These are phyloP conservation scores for Mareca strepera DNA, from an alignment of 2,797 vertebrate genomes.

Conservation along the genomic window DNA sequence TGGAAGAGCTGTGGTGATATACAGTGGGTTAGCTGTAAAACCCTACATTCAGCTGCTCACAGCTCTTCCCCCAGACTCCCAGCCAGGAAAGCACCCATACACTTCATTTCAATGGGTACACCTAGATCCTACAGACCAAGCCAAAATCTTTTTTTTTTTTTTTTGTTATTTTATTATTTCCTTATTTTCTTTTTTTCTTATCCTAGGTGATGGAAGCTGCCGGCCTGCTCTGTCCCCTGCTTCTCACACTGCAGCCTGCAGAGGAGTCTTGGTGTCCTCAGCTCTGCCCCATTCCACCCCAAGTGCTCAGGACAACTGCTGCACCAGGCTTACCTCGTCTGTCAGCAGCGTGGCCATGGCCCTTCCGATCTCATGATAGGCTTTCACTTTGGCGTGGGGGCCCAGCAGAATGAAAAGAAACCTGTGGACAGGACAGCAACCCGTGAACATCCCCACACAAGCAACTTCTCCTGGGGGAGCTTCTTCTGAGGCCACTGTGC, in stretches of 20 bases:
- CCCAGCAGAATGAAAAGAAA: constrained; percentile 83
- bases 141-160: neutral
- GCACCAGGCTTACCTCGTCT: constrained; percentile 73
- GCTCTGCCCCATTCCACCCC: neutral
- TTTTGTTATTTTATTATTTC: too few species aligned
- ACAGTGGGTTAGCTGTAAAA: fast-evolving
- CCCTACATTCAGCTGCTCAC: fast-evolving
- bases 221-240: neutral
- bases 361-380: constrained; percentile 79
- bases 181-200: neutral
- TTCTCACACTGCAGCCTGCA: neutral
- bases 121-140: neutral
- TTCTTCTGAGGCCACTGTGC: neutral
- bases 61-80: neutral
- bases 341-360: constrained; percentile 79
- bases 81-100: neutral
- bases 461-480: neutral
- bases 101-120: neutral
- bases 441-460: neutral
- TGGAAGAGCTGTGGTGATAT: constrained; percentile 75
- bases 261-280: neutral
- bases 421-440: constrained; percentile 41
- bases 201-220: neutral
- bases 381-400: constrained; percentile 59
- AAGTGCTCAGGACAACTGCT: neutral